A percentile compares a stretch with the other conserved stretches of the same genome.
These are phyloP conservation scores for Ispidina lecontei DNA, from an alignment of 2,797 vertebrate genomes.

Conservation along the genomic window DNA sequence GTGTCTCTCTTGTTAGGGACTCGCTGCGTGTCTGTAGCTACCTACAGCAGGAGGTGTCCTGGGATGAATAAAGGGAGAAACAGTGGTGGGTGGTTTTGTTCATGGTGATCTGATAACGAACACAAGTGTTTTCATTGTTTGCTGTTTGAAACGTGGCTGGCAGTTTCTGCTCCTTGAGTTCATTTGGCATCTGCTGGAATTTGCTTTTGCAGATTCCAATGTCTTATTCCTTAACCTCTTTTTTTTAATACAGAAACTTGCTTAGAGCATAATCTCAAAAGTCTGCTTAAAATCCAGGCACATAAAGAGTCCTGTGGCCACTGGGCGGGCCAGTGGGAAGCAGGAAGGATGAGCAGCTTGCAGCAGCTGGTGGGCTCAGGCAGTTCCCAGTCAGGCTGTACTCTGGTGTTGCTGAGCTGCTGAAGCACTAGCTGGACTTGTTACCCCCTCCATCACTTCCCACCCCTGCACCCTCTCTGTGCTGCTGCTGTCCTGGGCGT, in stretches of 20 bases:
- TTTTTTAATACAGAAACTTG: not conserved
- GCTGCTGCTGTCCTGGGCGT: not conserved
- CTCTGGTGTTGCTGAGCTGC: not conserved
- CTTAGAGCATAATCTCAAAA: not conserved
- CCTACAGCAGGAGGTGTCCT: not conserved
- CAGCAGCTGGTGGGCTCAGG: accelerated
- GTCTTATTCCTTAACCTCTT: not conserved
- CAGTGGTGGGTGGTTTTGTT: not conserved
- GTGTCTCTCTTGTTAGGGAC: not conserved
- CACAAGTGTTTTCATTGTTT: not conserved
- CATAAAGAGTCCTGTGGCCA: not conserved
- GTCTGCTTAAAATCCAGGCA: not conserved
- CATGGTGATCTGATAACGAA: not conserved
- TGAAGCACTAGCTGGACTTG: not conserved
- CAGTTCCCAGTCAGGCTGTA: not conserved
- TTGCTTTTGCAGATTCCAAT: not conserved
- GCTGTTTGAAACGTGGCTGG: not conserved
- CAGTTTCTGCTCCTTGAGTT: not conserved
- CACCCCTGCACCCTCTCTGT: not conserved
- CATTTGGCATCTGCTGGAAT: not conserved
- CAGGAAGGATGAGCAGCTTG: not conserved
- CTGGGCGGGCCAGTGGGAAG: not conserved
- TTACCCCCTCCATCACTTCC: not conserved
- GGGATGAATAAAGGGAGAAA: not conserved
- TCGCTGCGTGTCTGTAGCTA: accelerated